A percentile compares a stretch with the other conserved stretches of the same genome.
These are phyloP conservation scores for Elanus axillaris DNA, from an alignment of 2,113 vertebrate species.

Conservation along the genomic window DNA sequence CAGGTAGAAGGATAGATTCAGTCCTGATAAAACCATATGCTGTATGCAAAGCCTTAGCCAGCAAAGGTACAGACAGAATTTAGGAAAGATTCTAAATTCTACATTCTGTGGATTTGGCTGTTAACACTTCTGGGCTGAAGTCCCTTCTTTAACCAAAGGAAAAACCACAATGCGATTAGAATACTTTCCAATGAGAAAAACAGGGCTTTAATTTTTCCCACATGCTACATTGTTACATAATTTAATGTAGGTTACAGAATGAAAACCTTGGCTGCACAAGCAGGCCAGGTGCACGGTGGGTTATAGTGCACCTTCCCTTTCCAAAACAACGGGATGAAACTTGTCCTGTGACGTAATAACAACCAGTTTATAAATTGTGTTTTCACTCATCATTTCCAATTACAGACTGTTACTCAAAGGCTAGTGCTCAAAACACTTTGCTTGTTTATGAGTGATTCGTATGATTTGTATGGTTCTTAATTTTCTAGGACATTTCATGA, in stretches of 20 bases:
- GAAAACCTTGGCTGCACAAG: conserved; percentile 33
- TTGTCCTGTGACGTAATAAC: background rate
- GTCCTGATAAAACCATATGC: background rate
- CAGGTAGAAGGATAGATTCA: background rate
- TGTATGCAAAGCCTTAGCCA: background rate
- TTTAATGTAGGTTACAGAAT: conserved; percentile 28
- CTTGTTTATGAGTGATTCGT: background rate
- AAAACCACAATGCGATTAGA: background rate
- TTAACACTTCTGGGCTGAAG: background rate
- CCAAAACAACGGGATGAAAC: conserved; percentile 16
- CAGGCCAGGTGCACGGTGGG: conserved; percentile 21
- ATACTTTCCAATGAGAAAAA: conserved; percentile 8
- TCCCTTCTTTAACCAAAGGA: background rate
- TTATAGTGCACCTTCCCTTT: background rate
- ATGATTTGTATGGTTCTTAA: background rate
- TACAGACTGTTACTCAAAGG: conserved; percentile 4
- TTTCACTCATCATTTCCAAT: conserved; percentile 24
- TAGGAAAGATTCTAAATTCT: background rate
- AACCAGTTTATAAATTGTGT: background rate
- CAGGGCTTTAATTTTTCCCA: conserved; percentile 29
- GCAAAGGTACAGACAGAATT: background rate
- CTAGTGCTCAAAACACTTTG: background rate
- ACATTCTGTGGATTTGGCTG: background rate
- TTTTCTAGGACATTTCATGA: conserved; percentile 36
- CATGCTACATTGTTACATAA: background rate